Evolutionary conservation across 1,140 invertebrate species (phyloP).

Genomic region (Meloidogyne hapla): DNA sequence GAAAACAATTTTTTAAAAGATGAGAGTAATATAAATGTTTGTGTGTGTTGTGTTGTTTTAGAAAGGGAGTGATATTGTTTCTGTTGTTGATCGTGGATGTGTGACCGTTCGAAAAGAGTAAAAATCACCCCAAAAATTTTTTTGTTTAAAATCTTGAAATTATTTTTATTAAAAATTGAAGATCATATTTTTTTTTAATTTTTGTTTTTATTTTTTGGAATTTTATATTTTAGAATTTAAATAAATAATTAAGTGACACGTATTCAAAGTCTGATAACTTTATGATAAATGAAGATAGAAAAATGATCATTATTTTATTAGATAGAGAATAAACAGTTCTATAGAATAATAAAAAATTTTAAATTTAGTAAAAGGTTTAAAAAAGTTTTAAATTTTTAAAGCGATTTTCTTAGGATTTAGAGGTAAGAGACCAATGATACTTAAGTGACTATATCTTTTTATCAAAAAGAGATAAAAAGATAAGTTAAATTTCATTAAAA

Average conservation of each 20-base stretch:
- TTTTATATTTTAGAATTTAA: not conserved
- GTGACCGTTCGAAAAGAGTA: constrained; percentile 2
- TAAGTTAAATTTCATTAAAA: not conserved
- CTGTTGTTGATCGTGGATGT: not conserved
- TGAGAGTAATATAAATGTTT: not conserved
- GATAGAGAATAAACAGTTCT: not conserved
- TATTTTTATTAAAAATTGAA: constrained; percentile 4
- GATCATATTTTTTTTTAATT: not conserved
- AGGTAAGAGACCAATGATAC: not conserved
- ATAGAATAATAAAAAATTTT: not conserved
- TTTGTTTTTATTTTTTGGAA: not conserved
- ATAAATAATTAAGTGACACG: not conserved
- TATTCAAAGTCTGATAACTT: not conserved
- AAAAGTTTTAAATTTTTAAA: constrained; percentile 1
- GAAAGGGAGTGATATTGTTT: not conserved
- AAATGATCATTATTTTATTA: not conserved
- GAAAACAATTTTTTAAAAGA: not conserved
- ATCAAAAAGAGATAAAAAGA: not conserved
- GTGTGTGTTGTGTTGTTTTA: not conserved
- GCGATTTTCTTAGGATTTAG: not conserved
- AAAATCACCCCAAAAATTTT: not conserved
- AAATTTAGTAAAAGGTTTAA: not conserved
- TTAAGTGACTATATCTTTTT: not conserved
- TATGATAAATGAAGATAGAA: not conserved
- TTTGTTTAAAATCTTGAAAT: not conserved